Evolutionary conservation across 1,140 invertebrate species (phyloP), one percentile per base, ranked within the genome.

Genomic region (Meloidogyne floridensis): DNA sequence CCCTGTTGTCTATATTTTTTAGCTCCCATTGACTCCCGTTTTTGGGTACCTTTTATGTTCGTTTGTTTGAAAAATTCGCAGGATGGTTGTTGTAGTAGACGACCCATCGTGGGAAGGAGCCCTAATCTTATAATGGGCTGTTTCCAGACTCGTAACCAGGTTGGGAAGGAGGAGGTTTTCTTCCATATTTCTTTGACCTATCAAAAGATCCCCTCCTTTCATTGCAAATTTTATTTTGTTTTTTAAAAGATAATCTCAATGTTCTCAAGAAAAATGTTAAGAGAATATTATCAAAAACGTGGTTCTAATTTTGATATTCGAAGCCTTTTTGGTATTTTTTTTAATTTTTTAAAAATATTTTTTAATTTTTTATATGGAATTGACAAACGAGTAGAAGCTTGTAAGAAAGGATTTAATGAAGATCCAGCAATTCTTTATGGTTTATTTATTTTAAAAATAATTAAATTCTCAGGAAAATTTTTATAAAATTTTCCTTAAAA

Each of bases 231-330:
- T 2, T 32, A 1, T 32, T 32, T 32, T 32, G 1, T 32, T 32
- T 32, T 32, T 20, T 20, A 20, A 32, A 32, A 85, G 75, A 75
- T 85, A 20, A 69, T 86, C 53, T 85, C 85, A 15, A 75, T 85
- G n/a, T 75, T 85, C 13, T 79, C 81, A 11, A 81, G 73, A 53
- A 72, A 76, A 54, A 75, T 72, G 42, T 47, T 83, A 2, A 83
- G 81, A 77, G 78, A 71, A 13, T 72, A 77, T 11, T 86, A 85
- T 65, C 83, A 69, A 65, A 77, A 86, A 53, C 72, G 51, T n/a
- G 84, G 85, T 6, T 71, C 72, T 42, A 87, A 86, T 79, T 86
- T 87, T 74, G 85, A 86, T 72, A 73, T 86, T 7, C 59, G 85
- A 10, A 42, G 85, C 13, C 86, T 79, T 71, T 84, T 72, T 74